These are phyloP conservation scores for Propsilocerus akamusi DNA, from an alignment of 1,140 invertebrate genomes.

Conservation along the genomic window DNA sequence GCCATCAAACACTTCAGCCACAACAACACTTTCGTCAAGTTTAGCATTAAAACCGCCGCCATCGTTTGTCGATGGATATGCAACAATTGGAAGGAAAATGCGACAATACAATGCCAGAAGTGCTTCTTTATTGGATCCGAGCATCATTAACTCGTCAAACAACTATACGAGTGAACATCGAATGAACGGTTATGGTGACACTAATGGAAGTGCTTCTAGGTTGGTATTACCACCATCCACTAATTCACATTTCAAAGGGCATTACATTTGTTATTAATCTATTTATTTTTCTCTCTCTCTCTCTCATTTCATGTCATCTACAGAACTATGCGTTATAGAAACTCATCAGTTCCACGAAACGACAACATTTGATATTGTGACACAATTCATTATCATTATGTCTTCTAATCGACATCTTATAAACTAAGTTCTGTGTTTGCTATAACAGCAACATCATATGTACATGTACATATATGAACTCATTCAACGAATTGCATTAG, in stretches of 20 bases:
- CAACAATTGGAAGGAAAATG: constrained; percentile 17
- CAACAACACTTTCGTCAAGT: constrained; percentile 1
- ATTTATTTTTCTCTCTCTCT: neutral
- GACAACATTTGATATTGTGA: neutral
- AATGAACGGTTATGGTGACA: neutral
- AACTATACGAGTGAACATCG: neutral
- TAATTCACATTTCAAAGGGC: neutral
- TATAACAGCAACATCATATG: too few species aligned
- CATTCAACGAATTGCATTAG: too few species aligned
- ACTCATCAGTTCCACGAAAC: neutral
- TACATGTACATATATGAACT: too few species aligned
- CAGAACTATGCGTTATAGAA: too few species aligned
- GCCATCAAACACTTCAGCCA: constrained; percentile 9
- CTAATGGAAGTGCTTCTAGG: neutral
- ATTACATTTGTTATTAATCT: neutral
- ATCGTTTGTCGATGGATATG: constrained; percentile 16
- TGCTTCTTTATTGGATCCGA: constrained; percentile 11
- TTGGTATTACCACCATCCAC: neutral
- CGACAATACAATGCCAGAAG: constrained; percentile 20
- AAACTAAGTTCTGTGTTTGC: too few species aligned
- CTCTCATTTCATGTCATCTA: neutral
- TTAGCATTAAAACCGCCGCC: constrained; percentile 5
- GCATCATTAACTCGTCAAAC: neutral
- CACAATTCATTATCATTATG: constrained; percentile 1
- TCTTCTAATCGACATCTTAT: neutral